These are phyloP conservation scores for Connochaetes taurinus DNA, from an alignment of 2,113 vertebrate genomes.

Conservation along the genomic window DNA sequence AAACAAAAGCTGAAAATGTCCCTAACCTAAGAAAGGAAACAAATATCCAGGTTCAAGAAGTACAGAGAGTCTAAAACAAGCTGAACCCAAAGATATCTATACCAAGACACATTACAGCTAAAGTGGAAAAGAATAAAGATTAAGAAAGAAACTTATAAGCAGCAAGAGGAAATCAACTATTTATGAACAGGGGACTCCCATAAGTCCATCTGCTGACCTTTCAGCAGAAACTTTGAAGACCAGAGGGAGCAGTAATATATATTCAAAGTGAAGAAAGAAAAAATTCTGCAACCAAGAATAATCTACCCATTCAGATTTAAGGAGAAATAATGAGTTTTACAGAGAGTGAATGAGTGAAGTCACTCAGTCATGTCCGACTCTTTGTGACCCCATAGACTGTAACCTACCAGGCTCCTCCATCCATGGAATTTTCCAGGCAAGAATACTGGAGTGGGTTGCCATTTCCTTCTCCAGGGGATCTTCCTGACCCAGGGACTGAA, in stretches of 20 bases:
- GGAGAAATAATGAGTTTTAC: not conserved
- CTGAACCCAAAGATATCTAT: not conserved
- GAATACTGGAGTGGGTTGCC: not conserved
- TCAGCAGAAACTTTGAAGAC: not conserved
- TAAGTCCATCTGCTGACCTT: not conserved
- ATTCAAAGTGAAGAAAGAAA: not conserved
- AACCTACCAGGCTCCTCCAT: not conserved
- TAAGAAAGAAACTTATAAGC: not conserved
- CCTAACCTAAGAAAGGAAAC: not conserved
- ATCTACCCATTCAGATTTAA: not conserved
- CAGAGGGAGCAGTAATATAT: not conserved
- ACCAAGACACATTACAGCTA: not conserved
- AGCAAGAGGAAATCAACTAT: not conserved
- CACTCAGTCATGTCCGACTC: accelerated
- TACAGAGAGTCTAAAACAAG: not conserved
- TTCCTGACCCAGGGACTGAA: not conserved
- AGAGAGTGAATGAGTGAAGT: not conserved
- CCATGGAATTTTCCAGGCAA: not conserved
- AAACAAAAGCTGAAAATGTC: not conserved
- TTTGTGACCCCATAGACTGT: not conserved
- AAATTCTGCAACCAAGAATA: not conserved
- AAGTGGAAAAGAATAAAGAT: not conserved
- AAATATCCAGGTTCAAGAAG: not conserved
- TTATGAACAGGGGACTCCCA: not conserved
- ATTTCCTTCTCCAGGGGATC: not conserved